Evolutionary conservation across 2,888 invertebrate species (phyloP), one percentile per base, ranked within the genome.

Genomic region (Apeira syringaria): DNA sequence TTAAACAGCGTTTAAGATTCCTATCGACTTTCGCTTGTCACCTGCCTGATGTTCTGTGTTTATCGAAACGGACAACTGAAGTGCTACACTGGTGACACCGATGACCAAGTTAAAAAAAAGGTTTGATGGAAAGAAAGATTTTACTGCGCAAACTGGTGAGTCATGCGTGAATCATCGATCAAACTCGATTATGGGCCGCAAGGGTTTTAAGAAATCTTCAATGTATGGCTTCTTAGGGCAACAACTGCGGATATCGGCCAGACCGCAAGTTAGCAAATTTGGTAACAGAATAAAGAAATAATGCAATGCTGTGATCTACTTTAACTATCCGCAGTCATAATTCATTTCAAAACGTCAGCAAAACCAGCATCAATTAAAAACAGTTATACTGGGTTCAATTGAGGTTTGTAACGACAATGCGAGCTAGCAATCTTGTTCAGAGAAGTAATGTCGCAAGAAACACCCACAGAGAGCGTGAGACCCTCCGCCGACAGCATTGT

Each of bases 401-500:
- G 56, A 32, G 32, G 47, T 47, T 39, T 45, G 41, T 47, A 57
- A 65, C 59, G 66, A 67, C 61, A 59, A 51, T 51, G 65, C 51
- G 55, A 49, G 62, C 61, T 62, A 64, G 62, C 64, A 65, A 60
- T 60, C 56, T 62, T 49, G 53, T 56, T 56, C 61, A 63, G 56
- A 61, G 52, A 47, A 48, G 35, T 36, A 51, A 74, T 86, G 80
- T 84, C 74, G 86, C 79, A 87, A 87, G 82, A 74, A 73, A 73
- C 76, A 66, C 45, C 69, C 68, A 72, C 74, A 41, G 77, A 75
- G 78, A 80, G 80, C 85, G 87, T 85, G 87, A 68, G 86, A 87
- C 65, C 56, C 29, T 34, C 39, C 45, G 39, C 27, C 56, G 44
- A 45, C 42, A 36, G 63, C 61, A 86, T 86, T 84, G 85, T 86